A percentile compares a stretch with the other conserved stretches of the same genome.
phyloP scores from a whole-genome alignment of 2,113 vertebrate genomes.

The Prochilodus magdalenae region DNA sequence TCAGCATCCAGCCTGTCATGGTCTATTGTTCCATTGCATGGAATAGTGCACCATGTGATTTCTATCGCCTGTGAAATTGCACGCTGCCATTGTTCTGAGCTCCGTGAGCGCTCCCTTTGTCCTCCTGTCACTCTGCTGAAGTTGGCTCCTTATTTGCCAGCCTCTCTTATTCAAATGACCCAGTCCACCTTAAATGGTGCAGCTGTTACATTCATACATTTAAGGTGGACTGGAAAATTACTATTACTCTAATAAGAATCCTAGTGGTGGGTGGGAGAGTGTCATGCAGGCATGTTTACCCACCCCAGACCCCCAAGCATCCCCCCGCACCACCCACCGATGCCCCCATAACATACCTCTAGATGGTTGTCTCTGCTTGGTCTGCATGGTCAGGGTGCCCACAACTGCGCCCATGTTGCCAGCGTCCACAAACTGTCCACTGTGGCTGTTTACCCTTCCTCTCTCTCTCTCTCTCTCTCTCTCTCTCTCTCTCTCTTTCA shows the following conservation, averaged over 20 bases:
- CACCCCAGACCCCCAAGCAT: background rate
- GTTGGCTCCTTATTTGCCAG: background rate
- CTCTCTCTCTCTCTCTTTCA: background rate
- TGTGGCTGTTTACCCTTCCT: background rate
- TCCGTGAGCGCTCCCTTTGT: background rate
- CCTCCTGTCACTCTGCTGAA: background rate
- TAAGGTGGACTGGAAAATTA: background rate
- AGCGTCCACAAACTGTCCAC: slow-evolving; percentile 64
- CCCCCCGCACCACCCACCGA: too few species aligned
- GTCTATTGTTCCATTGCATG: background rate
- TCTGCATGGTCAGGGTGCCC: slow-evolving; percentile 97
- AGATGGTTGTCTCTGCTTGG: slow-evolving; percentile 93
- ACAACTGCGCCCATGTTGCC: slow-evolving; percentile 96
- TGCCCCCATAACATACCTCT: slow-evolving; percentile 85
- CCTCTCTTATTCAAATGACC: background rate
- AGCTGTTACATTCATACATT: too few species aligned
- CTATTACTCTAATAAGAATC: background rate
- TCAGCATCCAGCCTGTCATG: background rate
- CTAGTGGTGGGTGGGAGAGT: slow-evolving; percentile 9
- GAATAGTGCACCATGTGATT: background rate
- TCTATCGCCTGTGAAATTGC: background rate
- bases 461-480: background rate
- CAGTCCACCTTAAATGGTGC: too few species aligned
- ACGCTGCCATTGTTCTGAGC: background rate
- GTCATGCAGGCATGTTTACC: slow-evolving; percentile 13